Base-by-base conservation (phyloP, 1,140 invertebrate genomes). In the Micrasema minimum region DNA sequence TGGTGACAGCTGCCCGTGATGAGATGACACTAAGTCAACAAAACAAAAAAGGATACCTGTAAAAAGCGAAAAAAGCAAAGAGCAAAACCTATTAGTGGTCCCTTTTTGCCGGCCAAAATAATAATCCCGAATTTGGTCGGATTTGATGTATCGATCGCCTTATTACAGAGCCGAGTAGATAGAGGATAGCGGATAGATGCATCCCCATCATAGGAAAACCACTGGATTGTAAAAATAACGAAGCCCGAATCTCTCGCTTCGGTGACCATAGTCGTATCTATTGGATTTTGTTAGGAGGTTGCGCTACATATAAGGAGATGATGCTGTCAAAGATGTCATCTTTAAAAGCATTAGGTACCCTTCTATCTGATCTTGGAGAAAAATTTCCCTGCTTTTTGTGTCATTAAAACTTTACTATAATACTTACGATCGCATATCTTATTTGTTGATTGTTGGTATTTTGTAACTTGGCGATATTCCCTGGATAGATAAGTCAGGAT, bases 211-310 rank as follows among this genome's bases (percentile, higher is more conserved):
- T 48, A 31, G 51, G 62, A 50, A 20, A 55, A 31, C 26, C 69
- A 55, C 41, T 50, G 35, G 31, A 57, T 66, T 66, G 64, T 72
- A 38, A 72, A 72, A 72, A 72, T 72, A 72, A 72, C 62, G 70
- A 72, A 48, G 69, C 57, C 69, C 59, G 12, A 64, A 61, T 18
- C 46, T 59, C 43, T 46, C 62, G 62, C 48, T 66, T 31, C 37
- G 45, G 3, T 18, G 38, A 22, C 22, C 70, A 57, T 59, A 66
- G 26, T 37, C 55, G 20, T 51, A 48, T 7, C 26, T 4, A 31
- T 31, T 38, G 31, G 66, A 43, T 55, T 53, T 35, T n/a, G 66
- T 7, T 10, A 20, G 35, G 65, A 65, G 35, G 38, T 41, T 59
- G 55, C 55, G 26, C 55, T 38, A 26, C 50, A 10, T 23, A 12